Evolutionary conservation across 2,888 invertebrate genomes (phyloP), one percentile per base, ranked within the genome.

Genomic region (Drosophila peninsularis): DNA sequence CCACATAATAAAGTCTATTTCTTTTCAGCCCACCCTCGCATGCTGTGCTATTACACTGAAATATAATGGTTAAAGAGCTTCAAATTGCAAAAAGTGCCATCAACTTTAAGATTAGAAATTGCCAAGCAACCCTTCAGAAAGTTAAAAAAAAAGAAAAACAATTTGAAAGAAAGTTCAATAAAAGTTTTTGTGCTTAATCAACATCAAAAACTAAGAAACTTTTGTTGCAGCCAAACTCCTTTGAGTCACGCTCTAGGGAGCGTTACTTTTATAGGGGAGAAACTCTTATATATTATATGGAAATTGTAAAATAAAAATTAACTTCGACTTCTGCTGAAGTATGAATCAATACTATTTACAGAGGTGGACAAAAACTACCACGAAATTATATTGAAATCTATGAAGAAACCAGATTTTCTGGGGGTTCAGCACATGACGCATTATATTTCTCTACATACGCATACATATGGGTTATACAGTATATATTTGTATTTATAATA

Each of bases 401-500:
- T 82, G 65, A 63, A 57, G 47, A 61, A 67, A 37, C 49, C 36
- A 56, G 36, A 55, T 62, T 27, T 27, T 42, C 5, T 19, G 57
- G 45, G 68, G 45, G 36, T 30, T 21, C 32, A 42, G 17, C 19
- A 36, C 7, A 72, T 73, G 75, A 75, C 78, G 68, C 69, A 69
- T 61, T 56, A 45, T 58, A 62, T 32, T 7, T 56, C 0, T 27
- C 10, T 55, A 54, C 17, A 13, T 56, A 11, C 47, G 17, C 24
- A 30, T 54, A 44, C 19, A 13, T 56, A 19, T 57, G 9, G 4
- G 14, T 49, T 30, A 30, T 54, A 58, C 24, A 49, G n/a, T n/a
- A 53, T 71, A 55, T 37, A 68, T 68, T 50, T 73, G 64, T 78
- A 45, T 73, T 53, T 55, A 69, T 78, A 69, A 65, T 62, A 56